phyloP scores from a whole-genome alignment of 1,140 invertebrate genomes.

The Arctopsyche grandis region DNA sequence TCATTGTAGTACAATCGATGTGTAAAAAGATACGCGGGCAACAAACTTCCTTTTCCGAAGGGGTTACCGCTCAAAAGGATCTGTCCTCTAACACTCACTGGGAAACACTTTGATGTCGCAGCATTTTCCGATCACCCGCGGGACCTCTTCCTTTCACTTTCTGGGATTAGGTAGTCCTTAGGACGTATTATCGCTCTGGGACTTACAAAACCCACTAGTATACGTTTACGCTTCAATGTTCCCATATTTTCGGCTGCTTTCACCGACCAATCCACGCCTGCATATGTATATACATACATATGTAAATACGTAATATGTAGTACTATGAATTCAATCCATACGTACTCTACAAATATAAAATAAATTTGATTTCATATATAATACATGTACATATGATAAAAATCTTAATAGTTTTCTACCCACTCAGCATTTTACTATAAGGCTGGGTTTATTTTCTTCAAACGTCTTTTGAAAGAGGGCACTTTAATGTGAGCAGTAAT shows the following conservation, averaged over 20 bases:
- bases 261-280: neutral
- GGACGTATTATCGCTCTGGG: constrained; percentile 35
- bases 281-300: neutral
- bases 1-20: neutral
- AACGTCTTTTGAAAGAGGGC: neutral
- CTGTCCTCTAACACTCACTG: neutral
- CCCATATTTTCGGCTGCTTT: neutral
- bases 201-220: neutral
- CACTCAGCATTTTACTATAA: too few relatives aligned
- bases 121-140: constrained; percentile 18
- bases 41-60: constrained; percentile 21
- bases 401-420: too few relatives aligned
- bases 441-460: too few relatives aligned
- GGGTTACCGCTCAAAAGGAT: constrained; percentile 22
- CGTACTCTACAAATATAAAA: too few relatives aligned
- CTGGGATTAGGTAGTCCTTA: constrained; percentile 28
- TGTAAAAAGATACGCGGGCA: constrained; percentile 5
- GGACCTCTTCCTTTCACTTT: constrained; percentile 31
- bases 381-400: too few relatives aligned
- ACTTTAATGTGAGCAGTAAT: too few relatives aligned
- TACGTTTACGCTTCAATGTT: neutral
- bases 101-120: constrained; percentile 26
- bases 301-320: constrained; percentile 12
- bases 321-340: neutral
- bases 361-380: too few relatives aligned